phyloP scores from a whole-genome alignment of 2,888 invertebrate genomes.

The Diabrotica balteata region DNA sequence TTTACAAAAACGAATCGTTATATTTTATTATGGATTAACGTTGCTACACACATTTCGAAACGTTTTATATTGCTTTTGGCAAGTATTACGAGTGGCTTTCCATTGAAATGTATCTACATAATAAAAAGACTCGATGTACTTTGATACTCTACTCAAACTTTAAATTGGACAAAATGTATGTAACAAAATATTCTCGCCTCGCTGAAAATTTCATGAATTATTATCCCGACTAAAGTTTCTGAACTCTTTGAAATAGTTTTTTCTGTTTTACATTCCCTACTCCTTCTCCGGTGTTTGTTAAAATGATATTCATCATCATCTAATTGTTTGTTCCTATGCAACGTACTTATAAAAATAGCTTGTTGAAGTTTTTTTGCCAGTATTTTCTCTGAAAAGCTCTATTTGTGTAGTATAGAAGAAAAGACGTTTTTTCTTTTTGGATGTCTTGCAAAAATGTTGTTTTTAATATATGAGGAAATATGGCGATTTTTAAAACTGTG shows the following conservation, averaged over 20 bases:
- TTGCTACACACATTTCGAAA: too few relatives aligned
- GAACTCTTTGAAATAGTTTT: conserved; percentile 23
- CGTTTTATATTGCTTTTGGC: too few relatives aligned
- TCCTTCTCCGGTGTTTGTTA: conserved; percentile 21
- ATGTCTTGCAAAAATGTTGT: conserved; percentile 48
- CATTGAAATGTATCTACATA: conserved; percentile 1
- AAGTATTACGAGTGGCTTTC: too few relatives aligned
- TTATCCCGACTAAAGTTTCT: conserved; percentile 11
- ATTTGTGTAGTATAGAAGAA: conserved; percentile 43
- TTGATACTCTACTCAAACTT: conserved; percentile 4
- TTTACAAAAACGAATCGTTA: too few relatives aligned
- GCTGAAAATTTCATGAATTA: conserved; percentile 11
- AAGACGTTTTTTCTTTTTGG: conserved; percentile 44
- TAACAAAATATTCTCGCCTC: conserved; percentile 13
- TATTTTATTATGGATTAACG: too few relatives aligned
- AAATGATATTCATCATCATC: conserved; percentile 22
- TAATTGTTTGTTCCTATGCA: conserved; percentile 48
- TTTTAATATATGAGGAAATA: conserved; percentile 42
- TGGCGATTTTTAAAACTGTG: conserved; percentile 45
- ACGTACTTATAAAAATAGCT: conserved; percentile 50
- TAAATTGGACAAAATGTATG: conserved; percentile 7
- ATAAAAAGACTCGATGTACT: conserved; percentile 8
- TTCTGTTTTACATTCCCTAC: conserved; percentile 33
- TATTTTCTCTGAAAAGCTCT: conserved; percentile 51
- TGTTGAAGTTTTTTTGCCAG: conserved; percentile 50